These are phyloP conservation scores for Aphrophora alni DNA, from an alignment of 2,888 invertebrate species.

Conservation along the genomic window DNA sequence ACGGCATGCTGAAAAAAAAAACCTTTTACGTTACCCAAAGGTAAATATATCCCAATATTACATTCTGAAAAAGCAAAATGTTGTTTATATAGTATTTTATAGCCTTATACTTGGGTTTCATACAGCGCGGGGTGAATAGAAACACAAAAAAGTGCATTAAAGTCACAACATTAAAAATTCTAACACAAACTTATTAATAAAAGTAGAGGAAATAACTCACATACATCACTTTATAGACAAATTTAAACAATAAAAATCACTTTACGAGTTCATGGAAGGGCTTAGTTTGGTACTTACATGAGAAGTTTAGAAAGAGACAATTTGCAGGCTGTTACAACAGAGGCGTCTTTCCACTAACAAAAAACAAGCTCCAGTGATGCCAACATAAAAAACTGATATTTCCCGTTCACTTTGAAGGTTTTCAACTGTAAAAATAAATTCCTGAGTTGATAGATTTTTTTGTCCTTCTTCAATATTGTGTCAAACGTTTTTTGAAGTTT, in stretches of 20 bases:
- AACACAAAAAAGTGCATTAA: constrained; percentile 24
- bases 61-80: no score
- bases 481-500: constrained; percentile 24
- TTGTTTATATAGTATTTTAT: no score
- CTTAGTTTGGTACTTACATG: constrained; percentile 27
- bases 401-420: constrained; percentile 6
- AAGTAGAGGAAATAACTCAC: constrained; percentile 30
- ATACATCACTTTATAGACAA: constrained; percentile 20
- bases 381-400: neutral
- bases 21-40: neutral
- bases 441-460: no score
- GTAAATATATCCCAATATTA: no score
- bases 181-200: no score
- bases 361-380: neutral
- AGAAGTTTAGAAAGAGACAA: constrained; percentile 25
- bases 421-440: constrained; percentile 1
- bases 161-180: constrained; percentile 29
- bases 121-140: constrained; percentile 28
- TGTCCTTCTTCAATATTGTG: no score
- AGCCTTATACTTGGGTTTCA: neutral
- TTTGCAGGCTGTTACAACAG: neutral
- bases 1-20: constrained; percentile 21
- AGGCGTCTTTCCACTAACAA: neutral
- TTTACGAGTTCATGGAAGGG: neutral
- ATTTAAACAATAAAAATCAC: neutral